Evolutionary conservation across 2,113 vertebrate species (phyloP).

Genomic region (Mandrillus leucophaeus): DNA sequence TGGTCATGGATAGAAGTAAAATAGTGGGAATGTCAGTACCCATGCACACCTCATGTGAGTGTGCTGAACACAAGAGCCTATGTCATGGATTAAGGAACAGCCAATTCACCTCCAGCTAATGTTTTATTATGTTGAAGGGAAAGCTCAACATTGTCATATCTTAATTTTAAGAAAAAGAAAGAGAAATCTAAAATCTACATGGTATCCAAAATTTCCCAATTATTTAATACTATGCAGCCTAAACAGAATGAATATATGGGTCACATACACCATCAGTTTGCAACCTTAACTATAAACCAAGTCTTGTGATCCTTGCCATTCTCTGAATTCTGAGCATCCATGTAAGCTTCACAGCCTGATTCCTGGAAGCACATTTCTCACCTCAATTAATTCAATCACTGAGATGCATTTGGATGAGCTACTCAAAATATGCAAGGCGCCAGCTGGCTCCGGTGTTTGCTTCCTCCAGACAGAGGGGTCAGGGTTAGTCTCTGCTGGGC

Average conservation of each 20-base stretch:
- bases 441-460: slow-evolving; percentile 8
- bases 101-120: background rate
- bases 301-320: background rate
- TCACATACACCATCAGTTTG: background rate
- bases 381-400: slow-evolving; percentile 54
- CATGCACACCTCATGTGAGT: background rate
- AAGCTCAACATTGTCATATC: background rate
- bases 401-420: slow-evolving; percentile 27
- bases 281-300: background rate
- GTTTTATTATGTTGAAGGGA: background rate
- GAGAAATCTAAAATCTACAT: background rate
- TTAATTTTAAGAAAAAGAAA: background rate
- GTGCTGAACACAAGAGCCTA: background rate
- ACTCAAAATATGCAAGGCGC: slow-evolving; percentile 40
- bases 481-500: background rate
- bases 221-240: background rate
- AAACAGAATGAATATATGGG: background rate
- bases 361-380: slow-evolving; percentile 64
- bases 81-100: background rate
- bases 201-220: background rate
- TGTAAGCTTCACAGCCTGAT: background rate
- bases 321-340: slow-evolving; percentile 26
- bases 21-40: background rate
- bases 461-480: slow-evolving; percentile 9
- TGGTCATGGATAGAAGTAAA: background rate